Base-by-base conservation (phyloP, 2,113 vertebrate genomes). In the Antechinus stuartii region DNA sequence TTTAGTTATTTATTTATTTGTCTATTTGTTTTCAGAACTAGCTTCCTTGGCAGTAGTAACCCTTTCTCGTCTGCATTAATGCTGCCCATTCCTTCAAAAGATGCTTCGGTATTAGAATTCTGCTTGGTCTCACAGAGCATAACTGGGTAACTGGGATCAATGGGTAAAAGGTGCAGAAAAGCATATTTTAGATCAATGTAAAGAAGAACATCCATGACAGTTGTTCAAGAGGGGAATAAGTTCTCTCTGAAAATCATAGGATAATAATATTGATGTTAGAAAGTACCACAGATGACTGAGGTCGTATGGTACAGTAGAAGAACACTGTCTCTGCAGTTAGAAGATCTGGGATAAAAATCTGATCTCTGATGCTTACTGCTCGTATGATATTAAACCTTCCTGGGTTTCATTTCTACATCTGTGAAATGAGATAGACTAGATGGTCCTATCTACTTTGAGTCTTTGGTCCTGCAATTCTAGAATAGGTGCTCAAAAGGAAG, bases 21-120 rank as follows among this genome's bases (percentile, higher is more conserved):
- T 54, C 46, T 46, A n/a, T 47, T 95, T 0, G 3, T 42, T 93
- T 97, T 53, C 68, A 26, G 49, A 95, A 94, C 47, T 30, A 89
- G 42, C 55, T 6, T 27, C 92, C 61, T 52, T 50, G 68, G 68
- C 91, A 22, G 35, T 12, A 12, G 76, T 10, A 26, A 84, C 68
- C 68, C 68, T 84, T 42, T 84, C 68, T 84, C 68, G 23, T 23
- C 68, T 84, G 61, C 14, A n/a, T 76, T n/a, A 76, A 76, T n/a
- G 61, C 14, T 76, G 68, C n/a, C n/a, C 35, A 8, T 84, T 84
- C n/a, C 6, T 42, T 84, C n/a, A 42, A 42, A 84, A 8, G 6
- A 84, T 19, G 7, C 68, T 84, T 84, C 7, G 8, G n/a, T 42
- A 22, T 42, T 42, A 84, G 68, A 84, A 84, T 84, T 84, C 68